Evolutionary conservation across 2,888 invertebrate genomes (phyloP), one percentile per base, ranked within the genome.

Genomic region (Trissoscelio sp.): DNA sequence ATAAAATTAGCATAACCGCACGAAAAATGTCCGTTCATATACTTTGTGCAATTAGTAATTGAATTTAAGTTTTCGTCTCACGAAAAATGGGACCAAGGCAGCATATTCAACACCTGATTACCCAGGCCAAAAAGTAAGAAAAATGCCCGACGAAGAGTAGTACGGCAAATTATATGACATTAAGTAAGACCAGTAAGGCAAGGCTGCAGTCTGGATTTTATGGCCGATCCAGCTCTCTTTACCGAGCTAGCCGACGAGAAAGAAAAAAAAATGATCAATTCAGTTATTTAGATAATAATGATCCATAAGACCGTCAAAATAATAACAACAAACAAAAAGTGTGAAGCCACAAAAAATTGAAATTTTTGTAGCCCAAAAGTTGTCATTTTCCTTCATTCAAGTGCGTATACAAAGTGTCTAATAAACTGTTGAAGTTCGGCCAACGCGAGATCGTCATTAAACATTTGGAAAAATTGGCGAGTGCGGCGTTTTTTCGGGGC

Each of bases 81-180:
- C 64, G 70, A 70, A 70, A 78, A 78, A 78, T 78, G 70, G 70
- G 78, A 78, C 64, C 70, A 48, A 48, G 64, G 64, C 51, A 78
- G 70, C 64, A 78, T 78, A 78, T 78, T 78, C 78, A 78, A 72
- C 78, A 72, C 78, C 78, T 78, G 70, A 78, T 78, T 78, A 78
- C 57, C 12, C 78, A 64, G 28, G 39, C 70, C 9, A 78, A 62
- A 78, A 78, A 70, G 64, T 48, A 70, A 64, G 39, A 57, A 69
- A 72, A 78, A 28, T 48, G 39, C 9, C 31, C 28, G 70, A 39
- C 70, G 55, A 69, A 42, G 67, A 77, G 77, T 42, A 70, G 78
- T 78, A 72, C 31, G 64, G 64, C 78, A 78, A 78, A 78, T 78
- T 78, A 78, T 78, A 78, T 70, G 78, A 78, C 78, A 78, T 78